Base-by-base conservation (phyloP, 2,113 vertebrate species). In the Epinephelus lanceolatus region DNA sequence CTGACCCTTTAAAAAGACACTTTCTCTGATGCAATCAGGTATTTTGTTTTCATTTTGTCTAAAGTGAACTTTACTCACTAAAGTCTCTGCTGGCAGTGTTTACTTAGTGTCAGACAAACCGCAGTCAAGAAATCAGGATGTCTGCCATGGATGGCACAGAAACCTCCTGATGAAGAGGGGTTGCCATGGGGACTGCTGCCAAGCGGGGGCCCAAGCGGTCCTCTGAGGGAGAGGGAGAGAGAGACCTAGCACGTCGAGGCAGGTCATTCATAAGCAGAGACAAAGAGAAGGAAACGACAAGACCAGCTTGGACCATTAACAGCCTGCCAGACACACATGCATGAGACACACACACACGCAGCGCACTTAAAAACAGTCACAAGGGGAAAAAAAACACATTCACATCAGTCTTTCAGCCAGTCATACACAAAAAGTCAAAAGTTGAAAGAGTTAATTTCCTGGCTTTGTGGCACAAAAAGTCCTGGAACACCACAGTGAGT, bases 231-330 rank as follows among this genome's bases (percentile, higher is more conserved):
- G 67, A 27, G 83, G 61, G 83, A 78, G 86, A 37, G 33, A 74
- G 88, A 88, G 90, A 86, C 74, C 72, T 73, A 78, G 86, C 85
- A 72, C 78, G 51, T 81, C 23, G 71, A 91, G 81, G 93, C 89
- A 92, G 91, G 90, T 94, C 90, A 94, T 95, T 95, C 93, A 93
- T 93, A 90, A 93, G 87, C 78, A 76, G 70, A 84, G 82, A 94
- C 92, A 94, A 94, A 94, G 88, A 91, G 69, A 87, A 90, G 91
- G 91, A 94, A 95, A 92, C 63, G 67, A 92, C 88, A 93, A 92
- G 91, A 89, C 91, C 87, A 92, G 89, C 90, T 88, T 52, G 56
- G 65, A 65, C 87, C 86, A 92, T 93, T 94, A 93, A 91, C 68
- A 78, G 89, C 74, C 85, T 92, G 92, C 92, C 91, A 93, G 83